Evolutionary conservation across 2,888 invertebrate genomes (phyloP).

Genomic region (Drosophila trichaetosa): DNA sequence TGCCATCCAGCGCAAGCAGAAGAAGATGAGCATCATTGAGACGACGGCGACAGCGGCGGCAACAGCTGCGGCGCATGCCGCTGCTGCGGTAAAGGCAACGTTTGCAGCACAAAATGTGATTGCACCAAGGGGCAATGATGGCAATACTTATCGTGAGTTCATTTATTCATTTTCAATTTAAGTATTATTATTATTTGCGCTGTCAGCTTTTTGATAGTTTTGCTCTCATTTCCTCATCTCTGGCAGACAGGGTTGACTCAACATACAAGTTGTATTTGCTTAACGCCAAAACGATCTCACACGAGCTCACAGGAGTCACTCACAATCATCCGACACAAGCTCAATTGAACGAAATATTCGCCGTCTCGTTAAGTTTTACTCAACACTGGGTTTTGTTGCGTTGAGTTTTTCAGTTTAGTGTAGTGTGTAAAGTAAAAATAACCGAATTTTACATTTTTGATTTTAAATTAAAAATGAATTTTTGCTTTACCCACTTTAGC

Average conservation of each 20-base stretch:
- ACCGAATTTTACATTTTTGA: background rate
- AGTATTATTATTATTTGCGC: background rate
- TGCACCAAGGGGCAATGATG: constrained; percentile 83
- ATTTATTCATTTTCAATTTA: background rate
- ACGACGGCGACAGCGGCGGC: constrained; percentile 83
- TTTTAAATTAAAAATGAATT: background rate
- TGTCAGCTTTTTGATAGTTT: no score
- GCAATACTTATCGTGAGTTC: constrained; percentile 83
- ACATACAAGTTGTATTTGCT: background rate
- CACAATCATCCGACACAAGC: background rate
- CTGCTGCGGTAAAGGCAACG: constrained; percentile 83
- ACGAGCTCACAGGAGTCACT: background rate
- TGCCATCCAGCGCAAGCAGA: constrained; percentile 88
- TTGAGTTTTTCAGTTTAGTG: background rate
- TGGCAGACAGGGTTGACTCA: background rate
- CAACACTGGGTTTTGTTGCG: background rate
- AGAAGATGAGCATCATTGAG: constrained; percentile 83
- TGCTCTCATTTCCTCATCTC: background rate
- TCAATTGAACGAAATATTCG: background rate
- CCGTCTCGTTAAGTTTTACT: background rate
- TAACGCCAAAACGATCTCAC: background rate
- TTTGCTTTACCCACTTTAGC: constrained; percentile 73
- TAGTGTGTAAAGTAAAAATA: no score
- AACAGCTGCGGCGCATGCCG: constrained; percentile 80
- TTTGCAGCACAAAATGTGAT: constrained; percentile 65